Conservation (phyloP, 2,113 vertebrate genomes). For the Cyprinodon tularosa region DNA sequence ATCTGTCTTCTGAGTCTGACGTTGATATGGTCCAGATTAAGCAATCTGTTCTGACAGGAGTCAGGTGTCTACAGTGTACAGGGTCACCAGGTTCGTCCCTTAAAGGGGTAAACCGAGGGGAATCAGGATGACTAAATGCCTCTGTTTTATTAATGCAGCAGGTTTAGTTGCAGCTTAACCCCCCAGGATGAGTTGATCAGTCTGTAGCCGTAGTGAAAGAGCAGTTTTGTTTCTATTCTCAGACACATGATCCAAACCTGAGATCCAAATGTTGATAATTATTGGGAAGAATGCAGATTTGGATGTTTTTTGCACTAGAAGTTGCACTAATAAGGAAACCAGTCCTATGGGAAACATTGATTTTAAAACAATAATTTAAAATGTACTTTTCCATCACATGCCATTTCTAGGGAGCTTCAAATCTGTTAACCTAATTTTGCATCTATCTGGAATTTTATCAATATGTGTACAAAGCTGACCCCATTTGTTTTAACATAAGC, state of each 20-base stretch:
- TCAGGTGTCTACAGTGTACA: slow-evolving; percentile 22
- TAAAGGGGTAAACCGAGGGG: slow-evolving; percentile 29
- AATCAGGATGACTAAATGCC: slow-evolving; percentile 41
- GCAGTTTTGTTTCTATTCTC: neutral
- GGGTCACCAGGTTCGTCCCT: slow-evolving; percentile 42
- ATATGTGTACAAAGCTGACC: slow-evolving; percentile 21
- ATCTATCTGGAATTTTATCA: slow-evolving; percentile 26
- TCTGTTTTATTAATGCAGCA: slow-evolving; percentile 67
- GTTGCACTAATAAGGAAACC: too few relatives aligned
- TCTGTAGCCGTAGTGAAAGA: neutral
- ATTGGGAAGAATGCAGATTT: neutral
- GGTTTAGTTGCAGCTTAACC: slow-evolving; percentile 52
- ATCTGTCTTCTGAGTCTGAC: neutral
- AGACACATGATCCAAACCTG: neutral
- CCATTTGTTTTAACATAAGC: slow-evolving; percentile 9
- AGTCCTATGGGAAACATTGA: neutral
- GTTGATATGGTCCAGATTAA: neutral
- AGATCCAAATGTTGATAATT: neutral
- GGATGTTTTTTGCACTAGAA: neutral
- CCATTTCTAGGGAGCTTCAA: neutral
- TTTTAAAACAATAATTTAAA: neutral
- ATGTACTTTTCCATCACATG: too few relatives aligned
- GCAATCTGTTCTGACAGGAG: slow-evolving; percentile 3
- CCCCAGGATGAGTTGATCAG: slow-evolving; percentile 7
- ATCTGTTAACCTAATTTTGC: slow-evolving; percentile 1